Conservation (phyloP, 2,888 invertebrate species). For the Drosophila merina region DNA sequence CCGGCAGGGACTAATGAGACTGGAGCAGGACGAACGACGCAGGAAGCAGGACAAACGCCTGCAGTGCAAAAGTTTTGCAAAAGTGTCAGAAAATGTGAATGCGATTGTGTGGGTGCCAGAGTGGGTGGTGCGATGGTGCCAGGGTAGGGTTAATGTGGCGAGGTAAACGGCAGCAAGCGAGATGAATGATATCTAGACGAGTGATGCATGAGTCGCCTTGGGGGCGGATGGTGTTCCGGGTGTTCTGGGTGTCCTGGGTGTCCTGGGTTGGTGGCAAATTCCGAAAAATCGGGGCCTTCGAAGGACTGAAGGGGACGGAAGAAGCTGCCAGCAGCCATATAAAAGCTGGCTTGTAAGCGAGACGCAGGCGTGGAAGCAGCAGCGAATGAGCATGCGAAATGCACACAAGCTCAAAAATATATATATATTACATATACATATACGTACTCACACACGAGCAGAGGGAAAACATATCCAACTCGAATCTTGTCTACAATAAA, state of each 20-base stretch:
- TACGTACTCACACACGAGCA: slow-evolving; percentile 20
- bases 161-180: slow-evolving; percentile 73
- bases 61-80: slow-evolving; percentile 79
- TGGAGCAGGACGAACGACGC: slow-evolving; percentile 39
- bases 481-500: slow-evolving; percentile 84
- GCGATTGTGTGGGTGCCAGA: slow-evolving; percentile 57
- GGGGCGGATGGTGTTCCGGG: slow-evolving; percentile 50
- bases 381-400: slow-evolving; percentile 70
- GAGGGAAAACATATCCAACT: slow-evolving; percentile 77
- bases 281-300: background rate
- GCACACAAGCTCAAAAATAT: slow-evolving; percentile 55
- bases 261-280: slow-evolving; percentile 31
- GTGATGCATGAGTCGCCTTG: slow-evolving; percentile 80
- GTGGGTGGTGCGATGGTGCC: background rate
- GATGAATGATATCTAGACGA: slow-evolving; percentile 81
- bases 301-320: slow-evolving; percentile 8
- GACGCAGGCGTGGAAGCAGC: slow-evolving; percentile 64
- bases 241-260: slow-evolving; percentile 10
- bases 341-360: slow-evolving; percentile 42
- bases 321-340: slow-evolving; percentile 53
- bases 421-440: slow-evolving; percentile 19
- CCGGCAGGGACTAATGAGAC: slow-evolving; percentile 70
- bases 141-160: slow-evolving; percentile 68
- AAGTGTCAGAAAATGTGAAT: slow-evolving; percentile 81
- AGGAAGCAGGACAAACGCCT: slow-evolving; percentile 61